A percentile compares a stretch with the other conserved stretches of the same genome.
phyloP scores from a whole-genome alignment of 2,888 invertebrate genomes.

The Vannuccia rotundouncinata region DNA sequence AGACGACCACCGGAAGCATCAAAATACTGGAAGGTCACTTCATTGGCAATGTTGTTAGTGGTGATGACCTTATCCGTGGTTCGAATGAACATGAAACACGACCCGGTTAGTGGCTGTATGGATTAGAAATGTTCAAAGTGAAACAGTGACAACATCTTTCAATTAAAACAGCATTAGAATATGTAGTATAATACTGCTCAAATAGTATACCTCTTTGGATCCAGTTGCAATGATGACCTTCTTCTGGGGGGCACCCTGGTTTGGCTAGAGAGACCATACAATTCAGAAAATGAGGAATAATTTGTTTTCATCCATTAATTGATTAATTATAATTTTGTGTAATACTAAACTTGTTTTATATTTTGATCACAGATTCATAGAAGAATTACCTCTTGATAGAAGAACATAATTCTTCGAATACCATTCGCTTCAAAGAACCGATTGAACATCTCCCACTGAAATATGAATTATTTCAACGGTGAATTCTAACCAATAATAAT shows the following conservation, averaged over 20 bases:
- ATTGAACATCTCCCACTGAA: constrained; percentile 54
- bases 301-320: no score
- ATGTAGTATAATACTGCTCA: no score
- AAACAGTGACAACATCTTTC: neutral
- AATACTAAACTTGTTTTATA: no score
- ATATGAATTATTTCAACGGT: constrained; percentile 38
- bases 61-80: constrained; percentile 50
- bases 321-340: no score
- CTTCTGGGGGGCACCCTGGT: constrained; percentile 44
- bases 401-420: constrained; percentile 54
- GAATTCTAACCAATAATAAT: neutral
- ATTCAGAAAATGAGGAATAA: no score
- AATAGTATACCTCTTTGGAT: constrained; percentile 50
- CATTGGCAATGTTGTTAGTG: constrained; percentile 49
- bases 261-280: no score
- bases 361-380: no score
- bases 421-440: constrained; percentile 52
- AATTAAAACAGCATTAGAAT: neutral
- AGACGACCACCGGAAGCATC: constrained; percentile 65
- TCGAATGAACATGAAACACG: constrained; percentile 53
- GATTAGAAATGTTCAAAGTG: constrained; percentile 34
- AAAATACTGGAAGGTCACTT: constrained; percentile 54
- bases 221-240: constrained; percentile 53
- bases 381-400: constrained; percentile 48
- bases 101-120: constrained; percentile 49